phyloP scores from a whole-genome alignment of 1,140 invertebrate genomes.

The Sipha flava region DNA sequence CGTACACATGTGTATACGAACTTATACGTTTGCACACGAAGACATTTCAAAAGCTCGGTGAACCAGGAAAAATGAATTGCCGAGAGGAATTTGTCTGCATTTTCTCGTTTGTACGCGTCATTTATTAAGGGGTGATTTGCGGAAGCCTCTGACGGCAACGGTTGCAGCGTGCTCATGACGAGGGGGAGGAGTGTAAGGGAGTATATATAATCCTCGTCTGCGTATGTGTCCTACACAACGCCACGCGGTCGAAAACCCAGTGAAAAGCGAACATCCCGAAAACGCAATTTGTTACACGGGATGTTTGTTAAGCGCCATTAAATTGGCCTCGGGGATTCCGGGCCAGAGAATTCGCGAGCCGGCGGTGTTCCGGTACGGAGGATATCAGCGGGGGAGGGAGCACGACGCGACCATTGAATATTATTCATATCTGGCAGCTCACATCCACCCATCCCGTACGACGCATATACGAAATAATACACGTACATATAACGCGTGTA shows the following conservation, averaged over 20 bases:
- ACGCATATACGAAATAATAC: no score
- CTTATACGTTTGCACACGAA: no score
- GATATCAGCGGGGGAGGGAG: no score
- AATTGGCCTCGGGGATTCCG: slow-evolving; percentile 1
- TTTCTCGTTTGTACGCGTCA: neutral
- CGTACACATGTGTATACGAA: no score
- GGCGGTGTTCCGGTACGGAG: no score
- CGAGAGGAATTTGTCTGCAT: neutral
- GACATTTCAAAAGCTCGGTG: no score
- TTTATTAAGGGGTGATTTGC: neutral
- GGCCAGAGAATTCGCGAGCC: no score
- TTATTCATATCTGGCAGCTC: neutral
- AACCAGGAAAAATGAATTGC: neutral
- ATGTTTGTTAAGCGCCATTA: slow-evolving; percentile 20
- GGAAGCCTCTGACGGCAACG: no score
- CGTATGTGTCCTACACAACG: neutral
- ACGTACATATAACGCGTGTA: no score
- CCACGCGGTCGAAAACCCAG: neutral
- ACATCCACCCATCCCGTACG: no score
- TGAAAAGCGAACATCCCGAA: neutral
- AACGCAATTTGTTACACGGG: slow-evolving; percentile 14
- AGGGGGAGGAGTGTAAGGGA: neutral
- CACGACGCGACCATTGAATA: neutral
- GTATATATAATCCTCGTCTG: neutral
- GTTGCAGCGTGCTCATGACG: no score